Conservation (phyloP, 2,888 invertebrate species). For the Cataglyphis livida region DNA sequence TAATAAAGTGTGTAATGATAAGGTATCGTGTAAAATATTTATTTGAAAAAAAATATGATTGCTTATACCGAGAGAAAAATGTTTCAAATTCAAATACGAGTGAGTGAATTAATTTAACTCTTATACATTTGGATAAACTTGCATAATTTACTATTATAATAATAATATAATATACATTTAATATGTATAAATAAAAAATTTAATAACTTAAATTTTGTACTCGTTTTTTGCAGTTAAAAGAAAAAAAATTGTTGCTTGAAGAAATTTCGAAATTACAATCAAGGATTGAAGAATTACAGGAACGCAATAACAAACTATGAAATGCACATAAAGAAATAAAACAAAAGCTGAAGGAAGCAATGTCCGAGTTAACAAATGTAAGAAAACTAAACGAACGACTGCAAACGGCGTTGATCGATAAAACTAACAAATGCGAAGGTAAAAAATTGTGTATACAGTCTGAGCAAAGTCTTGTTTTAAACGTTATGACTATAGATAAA, state of each 20-base stretch:
- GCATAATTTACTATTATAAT: neutral
- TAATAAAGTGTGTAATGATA: too few species aligned
- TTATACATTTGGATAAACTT: neutral
- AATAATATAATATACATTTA: neutral
- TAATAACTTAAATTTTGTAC: neutral
- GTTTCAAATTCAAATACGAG: too few species aligned
- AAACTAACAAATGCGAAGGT: constrained; percentile 4
- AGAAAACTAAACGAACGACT: constrained; percentile 1
- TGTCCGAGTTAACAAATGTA: constrained; percentile 6
- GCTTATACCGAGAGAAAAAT: too few species aligned
- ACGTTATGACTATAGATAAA: neutral
- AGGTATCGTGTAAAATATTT: too few species aligned
- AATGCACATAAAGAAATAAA: neutral
- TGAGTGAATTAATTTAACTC: too few species aligned
- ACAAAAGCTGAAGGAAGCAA: constrained; percentile 2
- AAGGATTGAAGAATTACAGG: neutral
- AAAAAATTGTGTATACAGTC: neutral
- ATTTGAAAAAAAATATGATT: too few species aligned
- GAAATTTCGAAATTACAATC: constrained; percentile 6
- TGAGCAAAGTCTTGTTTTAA: neutral
- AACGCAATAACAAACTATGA: neutral
- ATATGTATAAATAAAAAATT: too few species aligned
- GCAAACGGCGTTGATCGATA: constrained; percentile 10
- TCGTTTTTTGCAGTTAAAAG: constrained; percentile 15
- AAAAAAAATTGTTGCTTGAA: neutral